Percentiles rank a stretch among this genome's conserved stretches.
Evolutionary conservation across 2,113 vertebrate genomes (phyloP).

Genomic region (Gambusia affinis): DNA sequence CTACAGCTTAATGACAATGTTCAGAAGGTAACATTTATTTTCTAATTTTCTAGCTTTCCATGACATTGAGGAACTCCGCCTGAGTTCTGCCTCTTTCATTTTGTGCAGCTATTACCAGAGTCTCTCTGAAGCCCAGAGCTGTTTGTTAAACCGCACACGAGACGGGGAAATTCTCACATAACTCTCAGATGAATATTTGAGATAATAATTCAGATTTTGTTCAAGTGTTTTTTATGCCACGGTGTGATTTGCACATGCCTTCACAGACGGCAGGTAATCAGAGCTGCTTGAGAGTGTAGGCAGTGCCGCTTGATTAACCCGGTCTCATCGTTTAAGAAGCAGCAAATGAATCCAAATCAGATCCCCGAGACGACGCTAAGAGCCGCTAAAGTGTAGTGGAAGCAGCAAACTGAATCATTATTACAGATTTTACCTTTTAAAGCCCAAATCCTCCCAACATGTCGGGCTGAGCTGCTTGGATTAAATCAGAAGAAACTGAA

Average conservation of each 20-base stretch:
- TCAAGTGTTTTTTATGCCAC: background rate
- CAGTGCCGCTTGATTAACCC: background rate
- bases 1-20: background rate
- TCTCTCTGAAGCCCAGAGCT: conserved; percentile 12
- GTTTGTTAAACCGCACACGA: conserved; percentile 3
- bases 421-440: background rate
- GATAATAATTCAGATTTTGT: conserved; percentile 25
- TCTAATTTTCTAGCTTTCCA: background rate
- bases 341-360: background rate
- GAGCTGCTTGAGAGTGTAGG: background rate
- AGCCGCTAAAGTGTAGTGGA: background rate
- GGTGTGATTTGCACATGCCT: background rate
- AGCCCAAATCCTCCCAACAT: background rate
- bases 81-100: conserved; percentile 24
- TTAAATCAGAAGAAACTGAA: background rate
- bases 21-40: background rate
- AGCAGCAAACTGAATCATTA: background rate
- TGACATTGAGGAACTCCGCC: background rate
- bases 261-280: background rate
- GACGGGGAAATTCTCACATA: conserved; percentile 11
- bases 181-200: conserved; percentile 15
- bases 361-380: background rate
- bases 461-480: background rate
- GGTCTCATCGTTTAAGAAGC: background rate
- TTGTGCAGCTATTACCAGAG: conserved; percentile 34